Evolutionary conservation across 2,113 vertebrate genomes (phyloP).

Genomic region (Nymphicus hollandicus): DNA sequence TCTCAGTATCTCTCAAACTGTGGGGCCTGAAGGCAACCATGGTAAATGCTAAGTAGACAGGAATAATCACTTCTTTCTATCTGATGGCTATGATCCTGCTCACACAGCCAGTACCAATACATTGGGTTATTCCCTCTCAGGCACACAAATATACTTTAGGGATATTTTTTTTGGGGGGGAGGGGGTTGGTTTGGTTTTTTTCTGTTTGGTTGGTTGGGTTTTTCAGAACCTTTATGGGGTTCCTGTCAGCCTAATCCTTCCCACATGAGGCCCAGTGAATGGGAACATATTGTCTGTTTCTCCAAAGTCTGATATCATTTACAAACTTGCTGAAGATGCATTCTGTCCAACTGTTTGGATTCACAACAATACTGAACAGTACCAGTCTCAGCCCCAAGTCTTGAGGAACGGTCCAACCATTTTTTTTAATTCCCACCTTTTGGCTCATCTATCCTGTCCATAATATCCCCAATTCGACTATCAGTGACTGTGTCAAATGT

Average conservation of each 20-base stretch:
- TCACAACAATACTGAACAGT: not conserved
- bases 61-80: not conserved
- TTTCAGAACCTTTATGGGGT: not conserved
- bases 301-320: not conserved
- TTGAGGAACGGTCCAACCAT: not conserved
- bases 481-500: not conserved
- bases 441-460: not conserved
- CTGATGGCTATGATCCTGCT: accelerated
- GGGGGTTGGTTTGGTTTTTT: too few relatives aligned
- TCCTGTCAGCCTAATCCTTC: not conserved
- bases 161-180: not conserved
- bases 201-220: not conserved
- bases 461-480: not conserved
- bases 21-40: not conserved
- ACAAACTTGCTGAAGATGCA: not conserved
- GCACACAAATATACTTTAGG: not conserved
- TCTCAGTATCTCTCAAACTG: not conserved
- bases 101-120: not conserved
- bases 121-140: not conserved
- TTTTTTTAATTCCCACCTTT: not conserved
- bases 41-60: not conserved
- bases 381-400: not conserved
- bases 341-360: accelerated
- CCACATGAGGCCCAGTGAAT: not conserved
- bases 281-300: not conserved